Percentiles rank a stretch among this genome's conserved stretches.
Evolutionary conservation across 2,797 vertebrate species (phyloP).

Genomic region (Neosalanx taihuensis): DNA sequence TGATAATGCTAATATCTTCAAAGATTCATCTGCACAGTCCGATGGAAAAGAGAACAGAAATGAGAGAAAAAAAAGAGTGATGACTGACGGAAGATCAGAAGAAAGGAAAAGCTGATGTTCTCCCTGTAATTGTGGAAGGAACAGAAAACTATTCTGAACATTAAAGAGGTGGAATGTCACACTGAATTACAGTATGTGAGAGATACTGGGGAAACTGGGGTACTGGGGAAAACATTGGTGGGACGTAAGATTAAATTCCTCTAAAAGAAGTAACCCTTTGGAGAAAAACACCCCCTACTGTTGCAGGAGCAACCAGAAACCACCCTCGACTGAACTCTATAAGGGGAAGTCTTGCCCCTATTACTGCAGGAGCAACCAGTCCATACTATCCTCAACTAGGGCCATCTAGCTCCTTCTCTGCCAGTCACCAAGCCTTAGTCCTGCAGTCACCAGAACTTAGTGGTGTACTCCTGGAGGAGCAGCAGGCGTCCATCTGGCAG

Average conservation of each 20-base stretch:
- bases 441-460: no score
- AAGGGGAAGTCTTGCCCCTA: no score
- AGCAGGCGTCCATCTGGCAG: no score
- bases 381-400: no score
- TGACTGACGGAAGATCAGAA: not conserved
- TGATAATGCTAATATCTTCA: conserved; percentile 23
- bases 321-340: no score
- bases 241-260: not conserved
- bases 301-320: no score
- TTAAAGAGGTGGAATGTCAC: conserved; percentile 60
- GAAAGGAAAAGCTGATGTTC: not conserved
- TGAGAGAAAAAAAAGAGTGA: not conserved
- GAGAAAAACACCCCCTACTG: conserved; percentile 14
- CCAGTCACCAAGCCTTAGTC: no score
- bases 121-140: no score
- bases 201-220: conserved; percentile 20
- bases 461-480: no score
- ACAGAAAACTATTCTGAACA: conserved; percentile 53
- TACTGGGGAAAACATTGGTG: not conserved
- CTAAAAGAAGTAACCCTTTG: not conserved
- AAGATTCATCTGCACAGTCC: conserved; percentile 10
- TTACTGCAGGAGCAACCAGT: no score
- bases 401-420: no score
- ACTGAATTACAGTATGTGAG: conserved; percentile 41
- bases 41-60: conserved; percentile 4